Base-by-base conservation (phyloP, 2,113 vertebrate species). In the Macrotis lagotis region DNA sequence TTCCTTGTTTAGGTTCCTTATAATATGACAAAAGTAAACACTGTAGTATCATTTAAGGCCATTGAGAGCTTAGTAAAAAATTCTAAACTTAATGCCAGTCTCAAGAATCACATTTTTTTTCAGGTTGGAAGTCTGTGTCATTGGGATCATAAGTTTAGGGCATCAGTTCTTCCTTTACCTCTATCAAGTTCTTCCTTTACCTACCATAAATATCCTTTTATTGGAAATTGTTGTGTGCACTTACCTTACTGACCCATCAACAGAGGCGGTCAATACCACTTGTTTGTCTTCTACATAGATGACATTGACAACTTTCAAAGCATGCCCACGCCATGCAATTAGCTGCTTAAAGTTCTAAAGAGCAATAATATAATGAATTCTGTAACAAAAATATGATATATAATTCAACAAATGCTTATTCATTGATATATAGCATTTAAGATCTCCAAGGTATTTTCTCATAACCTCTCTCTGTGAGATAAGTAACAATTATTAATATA, bases 231-330 rank as follows among this genome's bases (percentile, higher is more conserved):
- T 93, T 28, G 93, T 12, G 19, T 44, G 83, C 47, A 47, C 37
- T 92, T 98, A 98, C 98, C 98, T 98, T 90, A 98, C 97, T 26
- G 98, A 98, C 96, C 97, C 97, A 93, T 98, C 98, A 6, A 74
- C 3, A 50, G 98, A 98, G 92, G 98, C 97, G 25, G 98, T 98
- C 0, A 98, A 97, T 88, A 98, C 90, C 91, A 98, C 47, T 44
- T 98, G 98, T 95, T 97, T 98, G 22, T 98, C 97, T 53, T 98
- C 98, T 94, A 98, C 97, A 6, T 98, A 97, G 96, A 98, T 66
- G 48, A 98, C 94, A 51, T 94, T 97, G 94, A 98, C 49, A 88
- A 98, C 97, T 98, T 98, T 95, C 95, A 97, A 50, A 89, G 98
- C 90, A 88, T 98, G 98, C 94, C 98, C 98, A 49, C 94, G 97